phyloP scores from a whole-genome alignment of 2,888 invertebrate genomes.

The Mechanitis mazaeus region DNA sequence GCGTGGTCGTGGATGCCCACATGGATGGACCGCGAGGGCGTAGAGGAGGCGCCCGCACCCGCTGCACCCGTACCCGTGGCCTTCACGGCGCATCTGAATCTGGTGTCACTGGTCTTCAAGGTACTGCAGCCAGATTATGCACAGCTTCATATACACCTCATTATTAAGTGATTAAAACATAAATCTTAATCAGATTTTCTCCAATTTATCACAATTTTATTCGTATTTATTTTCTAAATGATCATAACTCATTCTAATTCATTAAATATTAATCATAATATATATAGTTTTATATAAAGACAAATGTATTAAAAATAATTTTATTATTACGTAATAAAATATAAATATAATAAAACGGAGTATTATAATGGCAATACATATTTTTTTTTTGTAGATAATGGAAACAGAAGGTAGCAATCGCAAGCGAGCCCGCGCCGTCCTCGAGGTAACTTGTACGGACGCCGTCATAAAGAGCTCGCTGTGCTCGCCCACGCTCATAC shows the following conservation, averaged over 20 bases:
- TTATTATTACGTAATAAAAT: too few relatives aligned
- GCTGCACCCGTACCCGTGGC: conserved; percentile 47
- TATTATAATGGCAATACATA: too few relatives aligned
- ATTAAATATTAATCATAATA: too few relatives aligned
- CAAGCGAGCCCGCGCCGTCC: conserved; percentile 47
- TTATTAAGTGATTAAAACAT: too few relatives aligned
- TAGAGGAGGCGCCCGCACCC: conserved; percentile 38
- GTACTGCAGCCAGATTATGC: conserved; percentile 30
- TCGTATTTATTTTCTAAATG: too few relatives aligned
- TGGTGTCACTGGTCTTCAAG: conserved; percentile 55
- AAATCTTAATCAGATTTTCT: too few relatives aligned
- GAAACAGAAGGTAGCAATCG: conserved; percentile 45
- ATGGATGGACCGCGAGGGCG: conserved; percentile 44
- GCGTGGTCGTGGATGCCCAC: conserved; percentile 69
- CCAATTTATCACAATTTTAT: too few relatives aligned
- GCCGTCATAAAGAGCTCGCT: conserved; percentile 42
- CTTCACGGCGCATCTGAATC: conserved; percentile 50
- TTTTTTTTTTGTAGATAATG: conserved; percentile 43
- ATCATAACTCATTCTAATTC: too few relatives aligned
- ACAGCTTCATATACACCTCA: too few relatives aligned
- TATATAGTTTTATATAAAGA: too few relatives aligned
- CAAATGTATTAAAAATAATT: too few relatives aligned
- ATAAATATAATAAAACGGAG: background rate
- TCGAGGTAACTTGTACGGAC: conserved; percentile 47
- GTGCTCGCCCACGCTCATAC: conserved; percentile 44